Percentiles rank a stretch among this genome's conserved stretches.
phyloP scores from a whole-genome alignment of 2,797 vertebrate species.

The Benthosema pterotum region DNA sequence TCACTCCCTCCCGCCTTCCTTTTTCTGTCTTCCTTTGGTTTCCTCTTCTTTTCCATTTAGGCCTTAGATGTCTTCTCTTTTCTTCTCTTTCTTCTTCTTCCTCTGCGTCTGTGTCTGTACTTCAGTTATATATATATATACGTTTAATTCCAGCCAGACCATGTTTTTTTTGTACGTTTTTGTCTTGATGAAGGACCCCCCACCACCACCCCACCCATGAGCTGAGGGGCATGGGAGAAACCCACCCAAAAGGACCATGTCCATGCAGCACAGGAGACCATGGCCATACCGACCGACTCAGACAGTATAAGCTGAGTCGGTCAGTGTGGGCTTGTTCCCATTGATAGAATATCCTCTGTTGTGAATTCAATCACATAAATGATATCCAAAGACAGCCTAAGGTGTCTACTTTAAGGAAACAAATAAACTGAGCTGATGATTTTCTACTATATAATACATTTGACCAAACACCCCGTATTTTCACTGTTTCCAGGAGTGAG shows the following conservation, averaged over 20 bases:
- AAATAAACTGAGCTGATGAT: too few species aligned
- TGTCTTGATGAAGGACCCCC: conserved; percentile 34
- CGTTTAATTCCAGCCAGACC: conserved; percentile 52
- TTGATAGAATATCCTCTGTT: too few species aligned
- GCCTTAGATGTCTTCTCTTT: conserved; percentile 2
- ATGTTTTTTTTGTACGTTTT: conserved; percentile 55
- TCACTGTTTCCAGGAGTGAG: too few species aligned
- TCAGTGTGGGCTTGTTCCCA: too few species aligned
- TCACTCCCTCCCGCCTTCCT: conserved; percentile 8
- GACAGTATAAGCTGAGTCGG: too few species aligned
- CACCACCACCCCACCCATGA: too few species aligned
- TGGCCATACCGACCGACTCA: too few species aligned
- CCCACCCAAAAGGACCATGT: conserved; percentile 26
- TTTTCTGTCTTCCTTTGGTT: not conserved
- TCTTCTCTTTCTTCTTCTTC: conserved; percentile 14
- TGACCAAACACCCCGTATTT: too few species aligned
- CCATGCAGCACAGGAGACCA: not conserved
- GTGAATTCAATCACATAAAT: too few species aligned
- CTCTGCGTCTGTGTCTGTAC: conserved; percentile 42
- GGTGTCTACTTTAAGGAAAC: too few species aligned
- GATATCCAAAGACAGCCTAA: too few species aligned
- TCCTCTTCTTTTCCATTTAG: not conserved
- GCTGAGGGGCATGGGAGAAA: conserved; percentile 20
- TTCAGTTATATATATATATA: conserved; percentile 50
- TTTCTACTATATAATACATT: too few species aligned